Evolutionary conservation across 92 coral and sea anemone genomes (phyloP).

Genomic region (Zoanthus solanderi): DNA sequence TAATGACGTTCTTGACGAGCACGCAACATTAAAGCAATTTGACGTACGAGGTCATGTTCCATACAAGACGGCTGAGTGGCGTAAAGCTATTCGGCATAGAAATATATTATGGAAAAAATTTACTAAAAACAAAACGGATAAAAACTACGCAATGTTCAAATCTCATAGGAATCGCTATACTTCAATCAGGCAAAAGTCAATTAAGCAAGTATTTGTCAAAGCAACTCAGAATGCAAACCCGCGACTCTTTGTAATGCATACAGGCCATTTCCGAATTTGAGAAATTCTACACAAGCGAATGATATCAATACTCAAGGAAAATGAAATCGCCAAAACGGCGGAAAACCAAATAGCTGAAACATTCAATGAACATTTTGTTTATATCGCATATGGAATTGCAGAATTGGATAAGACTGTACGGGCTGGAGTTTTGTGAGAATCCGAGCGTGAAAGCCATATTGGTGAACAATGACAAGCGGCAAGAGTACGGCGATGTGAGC

Average conservation of each 20-base stretch:
- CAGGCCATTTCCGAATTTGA: conserved; percentile 62
- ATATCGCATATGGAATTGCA: background rate
- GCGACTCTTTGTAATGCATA: conserved; percentile 56
- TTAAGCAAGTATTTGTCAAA: conserved; percentile 32
- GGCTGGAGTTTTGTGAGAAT: no score
- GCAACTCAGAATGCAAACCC: conserved; percentile 51
- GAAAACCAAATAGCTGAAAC: conserved; percentile 50
- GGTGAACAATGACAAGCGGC: no score
- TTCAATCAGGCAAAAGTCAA: conserved; percentile 56
- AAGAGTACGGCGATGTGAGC: no score
- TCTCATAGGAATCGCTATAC: conserved; percentile 1
- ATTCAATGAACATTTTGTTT: conserved; percentile 64
- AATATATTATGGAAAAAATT: background rate
- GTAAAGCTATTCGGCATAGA: background rate
- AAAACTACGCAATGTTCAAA: conserved; percentile 6
- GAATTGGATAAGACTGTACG: no score
- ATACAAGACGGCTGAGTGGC: conserved; percentile 19
- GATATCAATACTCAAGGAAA: conserved; percentile 61
- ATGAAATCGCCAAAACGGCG: conserved; percentile 54
- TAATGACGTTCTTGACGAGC: background rate
- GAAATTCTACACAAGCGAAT: background rate
- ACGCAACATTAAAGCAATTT: conserved; percentile 2
- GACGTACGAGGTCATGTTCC: conserved; percentile 27
- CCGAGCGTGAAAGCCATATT: no score
- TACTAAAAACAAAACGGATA: background rate